A percentile compares a stretch with the other conserved stretches of the same genome.
phyloP scores from a whole-genome alignment of 1,140 invertebrate species.

The Drosophila pandora region DNA sequence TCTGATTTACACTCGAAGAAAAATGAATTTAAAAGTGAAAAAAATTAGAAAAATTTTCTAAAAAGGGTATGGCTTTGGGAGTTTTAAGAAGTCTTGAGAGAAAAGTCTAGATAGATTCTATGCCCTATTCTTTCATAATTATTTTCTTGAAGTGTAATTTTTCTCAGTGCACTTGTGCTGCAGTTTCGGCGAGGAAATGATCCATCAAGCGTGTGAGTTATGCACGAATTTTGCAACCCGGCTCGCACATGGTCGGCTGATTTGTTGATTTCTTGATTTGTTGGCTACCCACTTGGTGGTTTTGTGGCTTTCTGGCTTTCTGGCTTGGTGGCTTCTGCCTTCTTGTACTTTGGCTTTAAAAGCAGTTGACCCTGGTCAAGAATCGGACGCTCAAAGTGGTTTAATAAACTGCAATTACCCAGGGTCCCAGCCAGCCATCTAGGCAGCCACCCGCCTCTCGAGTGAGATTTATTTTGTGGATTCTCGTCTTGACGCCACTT shows the following conservation, averaged over 20 bases:
- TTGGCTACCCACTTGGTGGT: conserved; percentile 12
- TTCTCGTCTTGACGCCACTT: conserved; percentile 52
- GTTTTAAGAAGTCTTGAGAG: not conserved
- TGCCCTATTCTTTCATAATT: too few species aligned
- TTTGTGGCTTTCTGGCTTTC: conserved; percentile 25
- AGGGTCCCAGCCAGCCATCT: conserved; percentile 23
- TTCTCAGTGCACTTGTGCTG: conserved; percentile 11
- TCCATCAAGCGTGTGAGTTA: conserved; percentile 75
- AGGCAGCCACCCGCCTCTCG: conserved; percentile 49
- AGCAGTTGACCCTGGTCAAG: conserved; percentile 79
- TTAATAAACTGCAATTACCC: conserved; percentile 79
- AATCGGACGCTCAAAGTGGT: conserved; percentile 73
- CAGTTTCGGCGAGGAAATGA: conserved; percentile 73
- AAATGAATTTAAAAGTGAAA: not conserved
- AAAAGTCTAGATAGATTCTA: too few species aligned
- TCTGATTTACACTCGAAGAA: not conserved
- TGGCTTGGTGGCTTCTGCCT: conserved; percentile 6
- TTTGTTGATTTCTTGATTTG: conserved; percentile 23
- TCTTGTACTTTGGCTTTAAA: conserved; percentile 35
- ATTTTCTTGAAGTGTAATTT: not conserved
- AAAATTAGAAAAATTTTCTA: too few species aligned
- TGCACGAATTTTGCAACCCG: conserved; percentile 64
- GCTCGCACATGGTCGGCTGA: conserved; percentile 26
- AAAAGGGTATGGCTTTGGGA: not conserved
- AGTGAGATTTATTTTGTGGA: conserved; percentile 76